phyloP scores from a whole-genome alignment of 2,113 vertebrate genomes.

The Rhinichthys klamathensis region DNA sequence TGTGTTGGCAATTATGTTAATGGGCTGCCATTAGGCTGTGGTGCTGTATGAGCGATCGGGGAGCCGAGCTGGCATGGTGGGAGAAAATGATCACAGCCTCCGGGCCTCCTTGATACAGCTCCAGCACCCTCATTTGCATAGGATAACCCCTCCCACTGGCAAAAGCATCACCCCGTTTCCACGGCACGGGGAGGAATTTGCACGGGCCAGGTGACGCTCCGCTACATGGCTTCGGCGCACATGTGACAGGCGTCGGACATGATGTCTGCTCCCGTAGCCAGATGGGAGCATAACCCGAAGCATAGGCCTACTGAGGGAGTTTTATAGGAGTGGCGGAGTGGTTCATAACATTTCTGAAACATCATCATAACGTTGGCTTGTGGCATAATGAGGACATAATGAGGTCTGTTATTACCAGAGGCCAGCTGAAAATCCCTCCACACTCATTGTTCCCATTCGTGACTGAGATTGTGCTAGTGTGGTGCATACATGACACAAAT shows the following conservation, averaged over 20 bases:
- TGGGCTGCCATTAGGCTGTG: constrained; percentile 98
- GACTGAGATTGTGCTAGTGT: constrained; percentile 5
- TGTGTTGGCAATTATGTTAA: constrained; percentile 99
- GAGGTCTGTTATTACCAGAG: constrained; percentile 43
- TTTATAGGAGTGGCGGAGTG: constrained; percentile 35
- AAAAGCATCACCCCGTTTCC: background rate
- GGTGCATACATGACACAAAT: background rate
- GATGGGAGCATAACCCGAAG: constrained; percentile 22
- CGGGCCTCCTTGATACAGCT: constrained; percentile 87
- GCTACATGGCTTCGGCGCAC: background rate
- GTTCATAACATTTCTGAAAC: constrained; percentile 46
- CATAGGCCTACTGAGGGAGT: constrained; percentile 30
- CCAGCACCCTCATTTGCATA: constrained; percentile 82
- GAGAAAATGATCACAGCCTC: constrained; percentile 86
- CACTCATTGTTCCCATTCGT: constrained; percentile 44
- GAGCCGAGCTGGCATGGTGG: constrained; percentile 86
- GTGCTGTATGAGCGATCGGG: constrained; percentile 97
- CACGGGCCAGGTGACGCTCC: constrained; percentile 23
- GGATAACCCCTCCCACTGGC: constrained; percentile 69
- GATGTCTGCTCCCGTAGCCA: background rate
- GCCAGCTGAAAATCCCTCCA: constrained; percentile 37
- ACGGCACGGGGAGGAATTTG: background rate
- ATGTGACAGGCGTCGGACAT: background rate
- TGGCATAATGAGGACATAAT: constrained; percentile 49
- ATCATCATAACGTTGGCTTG: constrained; percentile 48